Conservation (phyloP, 2,797 vertebrate genomes). For the Anguilla megastoma region DNA sequence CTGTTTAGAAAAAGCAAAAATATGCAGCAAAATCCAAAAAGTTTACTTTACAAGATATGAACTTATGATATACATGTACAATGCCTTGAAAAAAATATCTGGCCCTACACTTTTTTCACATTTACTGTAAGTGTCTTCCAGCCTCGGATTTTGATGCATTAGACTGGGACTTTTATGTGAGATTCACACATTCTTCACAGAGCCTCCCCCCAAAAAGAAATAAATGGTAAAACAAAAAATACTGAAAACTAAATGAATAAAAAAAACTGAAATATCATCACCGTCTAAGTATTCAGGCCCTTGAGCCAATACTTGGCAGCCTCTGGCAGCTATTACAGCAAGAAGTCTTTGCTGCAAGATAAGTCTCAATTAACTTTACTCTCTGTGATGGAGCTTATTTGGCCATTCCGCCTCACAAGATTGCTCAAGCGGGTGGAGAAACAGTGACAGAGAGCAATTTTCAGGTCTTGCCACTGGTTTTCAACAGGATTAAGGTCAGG, state of each 20-base stretch:
- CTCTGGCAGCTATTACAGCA: neutral
- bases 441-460: neutral
- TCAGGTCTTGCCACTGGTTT: neutral
- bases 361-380: neutral
- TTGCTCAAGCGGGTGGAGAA: neutral
- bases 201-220: no score
- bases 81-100: neutral
- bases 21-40: neutral
- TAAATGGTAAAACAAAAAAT: neutral
- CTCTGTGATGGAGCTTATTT: neutral
- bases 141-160: no score
- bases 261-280: neutral
- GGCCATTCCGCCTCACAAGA: neutral
- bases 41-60: neutral
- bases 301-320: neutral
- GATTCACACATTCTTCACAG: no score
- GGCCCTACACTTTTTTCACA: no score
- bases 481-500: neutral
- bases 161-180: no score
- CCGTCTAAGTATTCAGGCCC: neutral
- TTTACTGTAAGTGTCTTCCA: no score
- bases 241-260: neutral
- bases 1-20: neutral
- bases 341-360: neutral
- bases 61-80: neutral